Evolutionary conservation across 2,113 vertebrate genomes (phyloP).

Genomic region (Danio rerio): DNA sequence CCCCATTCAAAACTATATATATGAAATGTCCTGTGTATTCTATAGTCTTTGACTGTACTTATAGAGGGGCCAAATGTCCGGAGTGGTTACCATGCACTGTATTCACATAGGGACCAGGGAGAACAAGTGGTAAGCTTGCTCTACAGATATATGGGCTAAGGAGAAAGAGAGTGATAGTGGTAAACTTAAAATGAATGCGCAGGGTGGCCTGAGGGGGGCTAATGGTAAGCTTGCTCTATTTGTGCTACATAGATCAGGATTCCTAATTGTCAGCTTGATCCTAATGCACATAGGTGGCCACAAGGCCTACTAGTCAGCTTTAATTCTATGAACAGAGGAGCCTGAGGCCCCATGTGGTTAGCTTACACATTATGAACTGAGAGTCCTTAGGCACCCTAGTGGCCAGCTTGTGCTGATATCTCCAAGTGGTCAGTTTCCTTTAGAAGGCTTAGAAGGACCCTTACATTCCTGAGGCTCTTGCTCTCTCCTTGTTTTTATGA

Average conservation of each 20-base stretch:
- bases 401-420: not conserved
- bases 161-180: too few species aligned
- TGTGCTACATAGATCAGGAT: not conserved
- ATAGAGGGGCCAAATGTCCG: too few species aligned
- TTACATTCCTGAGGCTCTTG: not conserved
- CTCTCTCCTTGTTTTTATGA: not conserved
- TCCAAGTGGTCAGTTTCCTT: not conserved
- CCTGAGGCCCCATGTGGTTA: not conserved
- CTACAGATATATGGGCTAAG: too few species aligned
- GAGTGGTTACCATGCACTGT: not conserved
- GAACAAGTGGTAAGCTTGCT: too few species aligned
- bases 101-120: not conserved
- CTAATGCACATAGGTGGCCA: not conserved
- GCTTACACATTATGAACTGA: not conserved
- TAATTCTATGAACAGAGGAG: not conserved
- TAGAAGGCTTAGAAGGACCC: not conserved
- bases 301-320: not conserved
- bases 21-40: too few species aligned
- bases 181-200: too few species aligned
- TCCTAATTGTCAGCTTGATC: not conserved
- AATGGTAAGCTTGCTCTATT: not conserved
- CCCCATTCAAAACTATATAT: too few species aligned
- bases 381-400: not conserved
- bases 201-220: not conserved
- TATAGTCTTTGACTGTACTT: too few species aligned